Percentiles rank a stretch among this genome's conserved stretches.
Conservation (phyloP, 2,888 invertebrate species). For the Serrognathus titanus region DNA sequence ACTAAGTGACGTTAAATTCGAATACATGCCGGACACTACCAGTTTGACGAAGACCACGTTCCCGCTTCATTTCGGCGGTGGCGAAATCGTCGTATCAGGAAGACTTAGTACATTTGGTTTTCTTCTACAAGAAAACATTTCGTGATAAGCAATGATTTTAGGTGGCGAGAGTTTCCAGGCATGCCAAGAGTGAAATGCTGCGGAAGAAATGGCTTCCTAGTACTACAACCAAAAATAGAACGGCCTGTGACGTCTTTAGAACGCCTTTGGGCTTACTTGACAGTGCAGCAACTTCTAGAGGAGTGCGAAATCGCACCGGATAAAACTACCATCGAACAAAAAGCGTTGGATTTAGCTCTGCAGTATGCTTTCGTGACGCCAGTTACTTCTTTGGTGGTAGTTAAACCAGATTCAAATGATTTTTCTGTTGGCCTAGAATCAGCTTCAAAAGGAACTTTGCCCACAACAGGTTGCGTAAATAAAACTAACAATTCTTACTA, state of each 20-base stretch:
- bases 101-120: constrained; percentile 33
- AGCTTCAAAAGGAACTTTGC: constrained; percentile 13
- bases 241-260: constrained; percentile 38
- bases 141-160: background rate
- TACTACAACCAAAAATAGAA: constrained; percentile 34
- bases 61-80: constrained; percentile 59
- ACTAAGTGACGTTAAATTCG: background rate
- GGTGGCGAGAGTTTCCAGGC: too few relatives aligned
- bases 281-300: constrained; percentile 62
- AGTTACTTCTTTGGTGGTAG: constrained; percentile 64
- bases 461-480: too few relatives aligned
- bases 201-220: constrained; percentile 30
- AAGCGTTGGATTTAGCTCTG: constrained; percentile 55
- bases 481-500: too few relatives aligned
- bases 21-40: constrained; percentile 27
- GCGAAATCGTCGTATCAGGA: constrained; percentile 64
- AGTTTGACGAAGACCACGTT: constrained; percentile 56
- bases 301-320: constrained; percentile 44
- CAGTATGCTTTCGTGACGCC: constrained; percentile 68
- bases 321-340: constrained; percentile 45
- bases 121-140: background rate
- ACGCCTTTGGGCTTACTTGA: constrained; percentile 63
- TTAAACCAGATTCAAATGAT: constrained; percentile 56
- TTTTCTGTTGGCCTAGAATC: constrained; percentile 53
- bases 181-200: constrained; percentile 25